Percentiles rank a stretch among this genome's conserved stretches.
Evolutionary conservation across 2,113 vertebrate genomes (phyloP).

Genomic region (Muntiacus muntjak): DNA sequence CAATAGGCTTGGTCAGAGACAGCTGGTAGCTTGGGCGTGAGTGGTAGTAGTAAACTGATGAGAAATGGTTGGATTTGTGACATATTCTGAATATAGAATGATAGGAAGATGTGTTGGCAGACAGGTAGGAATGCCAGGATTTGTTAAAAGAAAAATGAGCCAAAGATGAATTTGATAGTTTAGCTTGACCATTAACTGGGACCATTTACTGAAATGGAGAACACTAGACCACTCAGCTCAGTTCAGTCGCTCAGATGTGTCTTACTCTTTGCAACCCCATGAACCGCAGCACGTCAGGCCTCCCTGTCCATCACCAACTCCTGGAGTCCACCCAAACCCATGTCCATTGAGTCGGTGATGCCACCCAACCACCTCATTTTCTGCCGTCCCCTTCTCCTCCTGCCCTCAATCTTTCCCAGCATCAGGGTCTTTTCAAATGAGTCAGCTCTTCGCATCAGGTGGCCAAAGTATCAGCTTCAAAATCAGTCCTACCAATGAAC

Average conservation of each 20-base stretch:
- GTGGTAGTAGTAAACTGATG: not conserved
- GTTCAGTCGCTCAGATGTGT: not conserved
- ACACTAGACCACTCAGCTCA: not conserved
- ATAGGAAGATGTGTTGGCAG: not conserved
- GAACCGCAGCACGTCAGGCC: accelerated
- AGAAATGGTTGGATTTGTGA: not conserved
- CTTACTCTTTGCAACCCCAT: not conserved
- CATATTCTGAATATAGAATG: not conserved
- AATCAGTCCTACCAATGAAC: not conserved
- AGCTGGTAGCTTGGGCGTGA: not conserved
- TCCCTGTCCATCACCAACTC: not conserved
- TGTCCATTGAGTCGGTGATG: not conserved
- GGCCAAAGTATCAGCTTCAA: not conserved
- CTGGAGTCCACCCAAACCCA: not conserved
- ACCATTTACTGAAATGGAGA: not conserved
- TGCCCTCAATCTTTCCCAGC: not conserved
- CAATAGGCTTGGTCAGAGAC: not conserved
- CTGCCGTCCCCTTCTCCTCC: not conserved
- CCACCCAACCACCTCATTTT: not conserved
- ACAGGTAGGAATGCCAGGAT: not conserved
- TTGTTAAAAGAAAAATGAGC: not conserved
- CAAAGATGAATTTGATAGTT: not conserved
- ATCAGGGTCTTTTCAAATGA: not conserved
- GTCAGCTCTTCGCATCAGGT: not conserved
- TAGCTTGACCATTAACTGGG: not conserved